phyloP scores from a whole-genome alignment of 1,140 invertebrate species.

The Drosophila micromelanica region DNA sequence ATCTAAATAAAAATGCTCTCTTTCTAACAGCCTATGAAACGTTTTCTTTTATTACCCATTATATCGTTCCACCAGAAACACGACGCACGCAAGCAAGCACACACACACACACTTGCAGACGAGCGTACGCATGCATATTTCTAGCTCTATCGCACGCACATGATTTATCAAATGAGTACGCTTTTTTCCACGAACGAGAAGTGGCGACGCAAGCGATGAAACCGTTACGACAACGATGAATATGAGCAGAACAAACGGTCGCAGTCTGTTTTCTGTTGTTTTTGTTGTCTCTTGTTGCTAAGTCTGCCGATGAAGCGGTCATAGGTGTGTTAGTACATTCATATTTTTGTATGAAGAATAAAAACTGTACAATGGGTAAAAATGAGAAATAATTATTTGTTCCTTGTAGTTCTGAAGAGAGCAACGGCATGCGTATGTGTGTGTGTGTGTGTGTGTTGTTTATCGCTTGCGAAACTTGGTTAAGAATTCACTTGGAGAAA shows the following conservation, averaged over 20 bases:
- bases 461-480: slow-evolving; percentile 38
- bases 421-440: not conserved
- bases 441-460: not conserved
- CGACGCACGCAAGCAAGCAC: slow-evolving; percentile 2
- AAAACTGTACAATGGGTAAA: slow-evolving; percentile 46
- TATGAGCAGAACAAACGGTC: slow-evolving; percentile 36
- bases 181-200: slow-evolving; percentile 56
- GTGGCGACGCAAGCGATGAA: slow-evolving; percentile 26
- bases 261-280: slow-evolving; percentile 45
- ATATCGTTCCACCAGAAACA: slow-evolving; percentile 36
- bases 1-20: slow-evolving; percentile 62
- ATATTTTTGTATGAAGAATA: slow-evolving; percentile 5
- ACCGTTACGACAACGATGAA: slow-evolving; percentile 65
- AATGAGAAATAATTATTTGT: slow-evolving; percentile 11
- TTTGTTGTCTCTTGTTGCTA: slow-evolving; percentile 66
- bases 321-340: no score
- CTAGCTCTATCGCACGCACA: slow-evolving; percentile 65
- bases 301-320: slow-evolving; percentile 36
- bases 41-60: slow-evolving; percentile 57
- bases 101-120: slow-evolving; percentile 35
- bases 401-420: slow-evolving; percentile 4
- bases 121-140: slow-evolving; percentile 39
- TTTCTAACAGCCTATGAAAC: slow-evolving; percentile 51
- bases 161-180: slow-evolving; percentile 54
- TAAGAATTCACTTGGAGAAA: slow-evolving; percentile 29